Base-by-base conservation (phyloP, 2,888 invertebrate species). In the Metalampra italica region DNA sequence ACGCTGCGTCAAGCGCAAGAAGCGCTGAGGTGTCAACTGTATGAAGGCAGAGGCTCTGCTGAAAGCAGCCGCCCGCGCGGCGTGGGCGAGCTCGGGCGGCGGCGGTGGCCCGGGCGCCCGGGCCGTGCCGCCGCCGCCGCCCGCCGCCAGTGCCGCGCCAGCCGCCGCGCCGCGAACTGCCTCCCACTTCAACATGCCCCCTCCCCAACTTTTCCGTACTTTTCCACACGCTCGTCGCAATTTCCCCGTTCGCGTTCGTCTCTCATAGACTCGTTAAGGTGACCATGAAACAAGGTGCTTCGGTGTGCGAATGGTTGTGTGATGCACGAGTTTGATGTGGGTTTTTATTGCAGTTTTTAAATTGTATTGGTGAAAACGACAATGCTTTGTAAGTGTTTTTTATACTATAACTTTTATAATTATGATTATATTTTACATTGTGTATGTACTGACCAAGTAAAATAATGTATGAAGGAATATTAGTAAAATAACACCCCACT, bases 121-220 rank as follows among this genome's bases (percentile, higher is more conserved):
- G 68, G 66, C 56, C 52, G 57, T 57, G 64, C 62, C 55, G 66
- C 64, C 75, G 71, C 5, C 30, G 30, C 3, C 7, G 69, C 73
- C 71, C 68, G 61, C 51, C 68, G 51, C 52, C 62, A 81, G 80
- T 81, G 56, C 68, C 73, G 74, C 68, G 73, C 62, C 67, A 67
- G 68, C 65, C 69, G 71, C 61, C 73, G 67, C 60, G 63, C 62
- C 66, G 75, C 64, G 60, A 65, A 66, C 74, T 59, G 66, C 70
- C 61, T 67, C 60, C 56, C 56, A 56, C 49, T 51, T 50, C 12
- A 14, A 29, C 22, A 29, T 29, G 50, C 51, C 54, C 55, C 43
- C 45, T 52, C 50, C 53, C 38, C 59, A 68, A 72, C 66, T 73
- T 75, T 73, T 63, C 66, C 75, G 75, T 66, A 72, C 67, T 75